phyloP scores from a whole-genome alignment of 2,797 vertebrate genomes.

The Schizothorax lantsangensis region DNA sequence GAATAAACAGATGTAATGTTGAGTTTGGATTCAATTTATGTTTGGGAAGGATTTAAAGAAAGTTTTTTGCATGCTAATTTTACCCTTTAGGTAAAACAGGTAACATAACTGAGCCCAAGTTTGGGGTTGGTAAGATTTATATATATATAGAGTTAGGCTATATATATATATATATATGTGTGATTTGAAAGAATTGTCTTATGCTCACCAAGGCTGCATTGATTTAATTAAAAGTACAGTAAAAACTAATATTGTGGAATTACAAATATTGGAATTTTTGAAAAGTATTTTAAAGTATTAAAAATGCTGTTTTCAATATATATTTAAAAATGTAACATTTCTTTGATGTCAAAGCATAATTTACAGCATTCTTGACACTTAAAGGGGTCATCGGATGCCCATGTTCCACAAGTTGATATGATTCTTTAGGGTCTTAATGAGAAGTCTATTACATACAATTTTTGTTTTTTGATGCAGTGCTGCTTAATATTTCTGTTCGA shows the following conservation, averaged over 20 bases:
- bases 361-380: too few relatives aligned
- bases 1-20: slow-evolving; percentile 45
- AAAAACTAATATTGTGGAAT: not conserved
- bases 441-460: too few relatives aligned
- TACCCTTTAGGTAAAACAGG: not conserved
- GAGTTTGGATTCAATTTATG: slow-evolving; percentile 31
- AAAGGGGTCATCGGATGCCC: too few relatives aligned
- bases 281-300: too few relatives aligned
- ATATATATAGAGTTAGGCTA: too few relatives aligned
- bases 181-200: too few relatives aligned
- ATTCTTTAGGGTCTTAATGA: too few relatives aligned
- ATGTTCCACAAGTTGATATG: too few relatives aligned
- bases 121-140: not conserved
- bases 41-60: not conserved
- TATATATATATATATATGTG: too few relatives aligned
- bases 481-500: too few relatives aligned
- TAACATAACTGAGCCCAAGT: not conserved
- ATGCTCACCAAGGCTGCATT: not conserved
- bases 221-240: not conserved
- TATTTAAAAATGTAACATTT: not conserved
- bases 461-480: too few relatives aligned
- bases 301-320: too few relatives aligned
- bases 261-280: not conserved
- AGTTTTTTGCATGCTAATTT: not conserved
- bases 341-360: not conserved